Evolutionary conservation across 1,140 invertebrate genomes (phyloP), one percentile per base, ranked within the genome.

Genomic region (Trachymyrmex cornetzi): DNA sequence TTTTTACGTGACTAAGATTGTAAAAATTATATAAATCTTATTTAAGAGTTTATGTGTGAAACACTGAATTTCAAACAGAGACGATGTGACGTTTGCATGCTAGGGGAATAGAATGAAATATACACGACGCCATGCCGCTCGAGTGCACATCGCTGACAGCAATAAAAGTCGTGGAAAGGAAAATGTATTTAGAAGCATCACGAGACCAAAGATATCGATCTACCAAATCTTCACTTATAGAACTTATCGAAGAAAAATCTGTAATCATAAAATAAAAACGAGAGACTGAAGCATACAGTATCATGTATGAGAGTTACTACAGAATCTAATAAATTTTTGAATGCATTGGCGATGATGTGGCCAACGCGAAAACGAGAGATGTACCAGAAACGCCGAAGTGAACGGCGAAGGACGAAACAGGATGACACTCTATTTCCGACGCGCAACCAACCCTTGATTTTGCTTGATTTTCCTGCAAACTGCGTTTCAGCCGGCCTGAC

Each of bases 381-480:
- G n/a, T 2, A 30, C 64, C 5, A n/a, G 64, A 16, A 55, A 69
- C 5, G 38, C 24, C 34, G 53, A 88, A 75, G n/a, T 48, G 72
- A 44, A 85, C 6, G 14, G 48, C 59, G 67, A 84, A 84, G 71
- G 24, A 16, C 72, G 72, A 87, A 89, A 89, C 87, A 81, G 88
- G 38, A 75, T 64, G 85, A 66, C 86, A 53, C 66, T 87, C 85
- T 55, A 89, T 90, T 90, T 90, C 89, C 89, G 85, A 38, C 88
- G 77, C 57, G 74, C 74, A 72, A 77, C 85, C 77, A 57, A 80
- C 53, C 66, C 79, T 55, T 87, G 89, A 74, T 89, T 87, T 86
- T 89, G 74, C 88, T 66, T 88, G 82, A 86, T 79, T 82, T 89
- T 77, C 88, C 85, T 89, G 86, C 89, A 90, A 90, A 90, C 88